Percentiles rank a stretch among this genome's conserved stretches.
These are phyloP conservation scores for Lineus longissimus DNA, from an alignment of 1,140 invertebrate genomes.

Conservation along the genomic window DNA sequence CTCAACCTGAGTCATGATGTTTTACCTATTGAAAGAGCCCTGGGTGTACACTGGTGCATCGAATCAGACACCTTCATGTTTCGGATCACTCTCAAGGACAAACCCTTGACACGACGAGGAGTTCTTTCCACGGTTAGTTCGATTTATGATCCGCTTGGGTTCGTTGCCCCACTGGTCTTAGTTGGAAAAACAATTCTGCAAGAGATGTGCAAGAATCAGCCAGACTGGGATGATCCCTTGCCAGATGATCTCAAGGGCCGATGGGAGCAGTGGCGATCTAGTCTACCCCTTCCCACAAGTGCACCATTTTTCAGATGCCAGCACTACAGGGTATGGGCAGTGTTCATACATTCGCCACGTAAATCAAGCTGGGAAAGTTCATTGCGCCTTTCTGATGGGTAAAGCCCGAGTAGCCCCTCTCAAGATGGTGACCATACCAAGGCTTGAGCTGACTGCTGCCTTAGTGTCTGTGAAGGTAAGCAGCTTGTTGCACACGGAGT, in stretches of 20 bases:
- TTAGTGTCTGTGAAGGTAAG: slow-evolving; percentile 10
- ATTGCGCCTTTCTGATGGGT: background rate
- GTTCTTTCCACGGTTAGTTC: slow-evolving; percentile 23
- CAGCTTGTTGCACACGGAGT: background rate
- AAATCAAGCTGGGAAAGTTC: background rate
- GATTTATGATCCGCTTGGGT: slow-evolving; percentile 24
- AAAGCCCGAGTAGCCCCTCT: background rate
- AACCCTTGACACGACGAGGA: slow-evolving; percentile 12
- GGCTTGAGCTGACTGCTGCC: background rate
- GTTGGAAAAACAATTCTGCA: slow-evolving; percentile 24
- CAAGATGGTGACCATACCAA: background rate
- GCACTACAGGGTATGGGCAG: slow-evolving; percentile 23
- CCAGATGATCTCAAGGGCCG: slow-evolving; percentile 7
- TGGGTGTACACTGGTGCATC: slow-evolving; percentile 7
- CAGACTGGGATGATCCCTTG: slow-evolving; percentile 23
- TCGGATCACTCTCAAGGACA: background rate
- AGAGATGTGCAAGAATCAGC: slow-evolving; percentile 16
- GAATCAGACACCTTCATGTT: slow-evolving; percentile 13
- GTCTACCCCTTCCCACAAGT: slow-evolving; percentile 12
- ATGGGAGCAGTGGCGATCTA: slow-evolving; percentile 15
- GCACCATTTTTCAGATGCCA: slow-evolving; percentile 30
- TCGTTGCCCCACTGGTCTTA: slow-evolving; percentile 20
- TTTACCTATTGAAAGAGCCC: background rate
- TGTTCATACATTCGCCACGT: slow-evolving; percentile 5
- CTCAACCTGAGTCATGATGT: no score